These are phyloP conservation scores for Trichonephila inaurata DNA, from an alignment of 1,140 invertebrate species.

Conservation along the genomic window DNA sequence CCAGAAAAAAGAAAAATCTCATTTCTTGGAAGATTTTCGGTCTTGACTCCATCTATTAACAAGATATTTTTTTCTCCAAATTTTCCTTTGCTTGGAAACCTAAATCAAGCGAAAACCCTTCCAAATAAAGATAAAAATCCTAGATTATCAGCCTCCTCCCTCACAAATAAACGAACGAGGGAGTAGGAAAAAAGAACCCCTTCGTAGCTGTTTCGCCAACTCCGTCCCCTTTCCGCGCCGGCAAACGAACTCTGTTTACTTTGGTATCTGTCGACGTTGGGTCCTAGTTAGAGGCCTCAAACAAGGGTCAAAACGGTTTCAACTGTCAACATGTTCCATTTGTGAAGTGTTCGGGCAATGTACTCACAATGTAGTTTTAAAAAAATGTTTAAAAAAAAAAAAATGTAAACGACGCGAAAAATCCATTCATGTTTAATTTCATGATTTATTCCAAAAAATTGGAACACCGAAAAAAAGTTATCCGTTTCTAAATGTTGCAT, in stretches of 20 bases:
- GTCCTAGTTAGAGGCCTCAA: constrained; percentile 65
- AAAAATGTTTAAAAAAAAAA: background rate
- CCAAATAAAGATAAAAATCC: constrained; percentile 64
- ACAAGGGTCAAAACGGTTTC: constrained; percentile 16
- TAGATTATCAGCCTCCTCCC: background rate
- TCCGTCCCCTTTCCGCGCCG: constrained; percentile 5
- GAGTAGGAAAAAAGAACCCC: constrained; percentile 13
- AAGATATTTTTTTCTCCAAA: constrained; percentile 18
- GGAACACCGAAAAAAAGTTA: too few relatives aligned
- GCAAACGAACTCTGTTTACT: constrained; percentile 56
- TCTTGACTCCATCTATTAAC: constrained; percentile 56
- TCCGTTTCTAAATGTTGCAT: too few relatives aligned
- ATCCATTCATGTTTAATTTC: too few relatives aligned
- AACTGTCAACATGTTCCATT: constrained; percentile 58
- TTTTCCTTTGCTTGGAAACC: constrained; percentile 22
- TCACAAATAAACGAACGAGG: background rate
- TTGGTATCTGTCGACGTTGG: constrained; percentile 65
- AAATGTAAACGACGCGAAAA: too few relatives aligned
- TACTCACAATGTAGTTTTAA: background rate
- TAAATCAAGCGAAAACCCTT: constrained; percentile 59
- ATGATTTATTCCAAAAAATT: too few relatives aligned
- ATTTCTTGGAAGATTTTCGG: background rate
- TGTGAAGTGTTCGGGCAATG: constrained; percentile 18
- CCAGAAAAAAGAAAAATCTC: background rate
- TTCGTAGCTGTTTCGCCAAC: constrained; percentile 32